Evolutionary conservation across 2,797 vertebrate species (phyloP).

Genomic region (Helarctos malayanus): DNA sequence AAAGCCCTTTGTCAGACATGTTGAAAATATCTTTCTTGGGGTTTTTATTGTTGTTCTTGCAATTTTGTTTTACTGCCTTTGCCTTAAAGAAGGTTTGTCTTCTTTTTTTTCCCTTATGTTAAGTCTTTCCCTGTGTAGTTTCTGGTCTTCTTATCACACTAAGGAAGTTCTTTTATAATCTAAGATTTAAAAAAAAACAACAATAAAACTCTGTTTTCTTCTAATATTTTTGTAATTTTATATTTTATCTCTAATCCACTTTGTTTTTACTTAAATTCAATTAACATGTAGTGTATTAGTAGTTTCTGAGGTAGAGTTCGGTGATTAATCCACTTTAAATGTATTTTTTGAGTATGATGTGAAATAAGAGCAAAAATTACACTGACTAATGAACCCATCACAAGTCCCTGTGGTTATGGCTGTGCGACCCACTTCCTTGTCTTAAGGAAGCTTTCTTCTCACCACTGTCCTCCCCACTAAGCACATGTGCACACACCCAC

Average conservation of each 20-base stretch:
- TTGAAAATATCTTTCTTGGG: slow-evolving; percentile 40
- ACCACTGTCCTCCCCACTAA: background rate
- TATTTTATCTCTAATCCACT: slow-evolving; percentile 18
- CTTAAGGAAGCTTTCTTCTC: background rate
- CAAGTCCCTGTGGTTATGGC: background rate
- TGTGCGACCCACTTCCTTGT: background rate
- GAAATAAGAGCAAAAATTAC: background rate
- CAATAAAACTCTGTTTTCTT: slow-evolving; percentile 3
- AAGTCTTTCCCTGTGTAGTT: slow-evolving; percentile 7
- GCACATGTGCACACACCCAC: background rate
- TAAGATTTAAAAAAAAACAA: background rate
- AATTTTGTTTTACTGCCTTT: slow-evolving; percentile 57
- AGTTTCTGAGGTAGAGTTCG: background rate
- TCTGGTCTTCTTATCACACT: slow-evolving; percentile 29
- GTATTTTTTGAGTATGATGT: background rate
- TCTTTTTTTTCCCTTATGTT: background rate
- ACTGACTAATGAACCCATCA: background rate
- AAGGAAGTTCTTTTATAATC: background rate
- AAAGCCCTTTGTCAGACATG: slow-evolving; percentile 11
- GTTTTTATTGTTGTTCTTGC: slow-evolving; percentile 8
- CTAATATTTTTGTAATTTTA: slow-evolving; percentile 38
- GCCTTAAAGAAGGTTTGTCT: slow-evolving; percentile 3
- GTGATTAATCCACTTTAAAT: background rate
- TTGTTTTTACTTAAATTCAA: background rate
- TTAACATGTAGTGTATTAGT: background rate